phyloP scores from a whole-genome alignment of 1,140 invertebrate genomes.

The Megathymus violae region DNA sequence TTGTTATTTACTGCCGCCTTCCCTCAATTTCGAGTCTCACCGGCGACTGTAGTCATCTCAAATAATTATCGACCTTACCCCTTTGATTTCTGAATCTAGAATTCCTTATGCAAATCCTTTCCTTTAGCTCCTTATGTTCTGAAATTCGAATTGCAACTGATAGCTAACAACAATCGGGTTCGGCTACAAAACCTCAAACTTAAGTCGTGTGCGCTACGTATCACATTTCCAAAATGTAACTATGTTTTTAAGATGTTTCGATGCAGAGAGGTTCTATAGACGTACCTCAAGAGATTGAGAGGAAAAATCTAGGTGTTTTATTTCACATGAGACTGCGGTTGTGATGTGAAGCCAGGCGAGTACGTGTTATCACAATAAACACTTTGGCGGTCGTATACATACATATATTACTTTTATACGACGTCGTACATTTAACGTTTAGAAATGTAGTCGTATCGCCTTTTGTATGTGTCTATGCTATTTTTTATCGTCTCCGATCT shows the following conservation, averaged over 20 bases:
- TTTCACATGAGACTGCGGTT: slow-evolving; percentile 69
- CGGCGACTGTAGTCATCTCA: slow-evolving; percentile 41
- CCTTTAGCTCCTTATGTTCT: slow-evolving; percentile 53
- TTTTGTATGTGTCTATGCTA: background rate
- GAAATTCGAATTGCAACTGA: slow-evolving; percentile 42
- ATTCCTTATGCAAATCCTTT: slow-evolving; percentile 52
- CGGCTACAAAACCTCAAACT: slow-evolving; percentile 51
- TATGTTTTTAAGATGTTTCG: slow-evolving; percentile 49
- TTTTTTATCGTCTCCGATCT: too few species aligned
- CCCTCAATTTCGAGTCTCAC: slow-evolving; percentile 66
- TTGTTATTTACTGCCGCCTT: slow-evolving; percentile 80
- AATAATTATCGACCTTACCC: slow-evolving; percentile 62
- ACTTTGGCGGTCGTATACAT: slow-evolving; percentile 58
- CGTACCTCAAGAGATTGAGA: slow-evolving; percentile 66
- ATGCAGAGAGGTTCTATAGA: slow-evolving; percentile 40
- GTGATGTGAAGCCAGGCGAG: slow-evolving; percentile 57
- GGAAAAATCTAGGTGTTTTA: slow-evolving; percentile 81
- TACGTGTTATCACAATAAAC: slow-evolving; percentile 71
- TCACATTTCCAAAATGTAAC: slow-evolving; percentile 46
- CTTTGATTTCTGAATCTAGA: slow-evolving; percentile 47
- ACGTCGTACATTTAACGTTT: slow-evolving; percentile 20
- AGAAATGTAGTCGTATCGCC: slow-evolving; percentile 1
- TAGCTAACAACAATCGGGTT: slow-evolving; percentile 47
- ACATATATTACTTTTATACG: slow-evolving; percentile 63
- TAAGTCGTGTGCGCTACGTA: slow-evolving; percentile 56